A percentile compares a stretch with the other conserved stretches of the same genome.
Evolutionary conservation across 2,797 vertebrate genomes (phyloP).

Genomic region (Spinus pinus): DNA sequence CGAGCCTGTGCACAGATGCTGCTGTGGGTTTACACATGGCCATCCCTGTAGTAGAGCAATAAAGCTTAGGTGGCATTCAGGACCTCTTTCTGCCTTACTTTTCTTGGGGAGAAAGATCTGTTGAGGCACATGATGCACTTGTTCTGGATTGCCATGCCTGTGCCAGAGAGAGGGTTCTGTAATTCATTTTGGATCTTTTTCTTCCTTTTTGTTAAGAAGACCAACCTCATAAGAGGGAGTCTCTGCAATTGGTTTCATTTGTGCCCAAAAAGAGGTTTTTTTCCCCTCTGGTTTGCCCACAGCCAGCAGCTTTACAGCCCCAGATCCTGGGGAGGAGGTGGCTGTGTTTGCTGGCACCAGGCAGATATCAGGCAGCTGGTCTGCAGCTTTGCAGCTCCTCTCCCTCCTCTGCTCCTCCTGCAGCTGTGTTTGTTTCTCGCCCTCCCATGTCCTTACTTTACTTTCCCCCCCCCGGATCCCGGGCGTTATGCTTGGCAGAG

Average conservation of each 20-base stretch:
- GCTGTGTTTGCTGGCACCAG: neutral
- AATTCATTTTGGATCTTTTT: neutral
- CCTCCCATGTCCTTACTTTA: neutral
- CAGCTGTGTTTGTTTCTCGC: neutral
- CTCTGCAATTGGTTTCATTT: neutral
- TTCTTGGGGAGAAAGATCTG: neutral
- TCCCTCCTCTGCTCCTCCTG: neutral
- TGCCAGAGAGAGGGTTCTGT: neutral
- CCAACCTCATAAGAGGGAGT: fast-evolving
- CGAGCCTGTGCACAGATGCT: neutral
- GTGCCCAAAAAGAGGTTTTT: neutral
- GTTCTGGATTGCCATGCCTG: fast-evolving
- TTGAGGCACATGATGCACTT: neutral
- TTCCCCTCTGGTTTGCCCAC: fast-evolving
- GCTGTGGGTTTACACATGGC: neutral
- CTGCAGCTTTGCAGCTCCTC: neutral
- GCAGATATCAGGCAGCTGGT: neutral
- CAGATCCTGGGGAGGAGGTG: neutral
- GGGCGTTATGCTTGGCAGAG: neutral
- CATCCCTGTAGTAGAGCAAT: fast-evolving
- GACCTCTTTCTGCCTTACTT: neutral
- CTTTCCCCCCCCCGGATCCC: neutral
- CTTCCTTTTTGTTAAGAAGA: neutral
- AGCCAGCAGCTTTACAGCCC: neutral
- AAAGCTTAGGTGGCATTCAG: neutral